These are phyloP conservation scores for Tenthredo amoena DNA, from an alignment of 2,888 invertebrate species.

Conservation along the genomic window DNA sequence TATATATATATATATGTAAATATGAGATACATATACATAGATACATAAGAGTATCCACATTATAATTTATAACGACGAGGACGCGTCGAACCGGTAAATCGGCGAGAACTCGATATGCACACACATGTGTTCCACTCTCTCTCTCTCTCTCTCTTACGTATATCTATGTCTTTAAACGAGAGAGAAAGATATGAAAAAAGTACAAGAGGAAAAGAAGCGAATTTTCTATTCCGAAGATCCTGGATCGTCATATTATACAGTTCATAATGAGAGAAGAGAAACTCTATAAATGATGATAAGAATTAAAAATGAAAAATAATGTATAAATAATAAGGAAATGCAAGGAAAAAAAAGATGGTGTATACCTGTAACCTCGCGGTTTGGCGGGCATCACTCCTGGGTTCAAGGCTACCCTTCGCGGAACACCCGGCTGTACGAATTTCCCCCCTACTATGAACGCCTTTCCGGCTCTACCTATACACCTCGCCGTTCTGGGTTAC, in stretches of 20 bases:
- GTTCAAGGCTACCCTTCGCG: conserved; percentile 75
- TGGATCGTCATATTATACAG: not conserved
- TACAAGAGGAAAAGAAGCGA: conserved; percentile 4
- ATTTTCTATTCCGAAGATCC: not conserved
- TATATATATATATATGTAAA: not conserved
- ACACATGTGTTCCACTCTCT: conserved; percentile 8
- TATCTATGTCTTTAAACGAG: conserved; percentile 37
- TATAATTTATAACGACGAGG: not conserved
- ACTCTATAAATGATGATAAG: not conserved
- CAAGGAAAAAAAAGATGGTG: conserved; percentile 9
- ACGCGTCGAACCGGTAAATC: conserved; percentile 42
- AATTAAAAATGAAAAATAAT: conserved; percentile 54
- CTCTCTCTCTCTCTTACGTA: not conserved
- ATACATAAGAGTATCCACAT: not conserved
- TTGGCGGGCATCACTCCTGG: conserved; percentile 69
- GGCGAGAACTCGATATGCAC: conserved; percentile 6
- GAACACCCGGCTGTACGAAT: conserved; percentile 70
- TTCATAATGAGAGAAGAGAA: not conserved
- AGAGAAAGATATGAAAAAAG: conserved; percentile 52
- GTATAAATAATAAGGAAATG: not conserved
- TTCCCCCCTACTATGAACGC: conserved; percentile 60
- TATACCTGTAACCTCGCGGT: conserved; percentile 55
- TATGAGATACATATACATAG: not conserved
- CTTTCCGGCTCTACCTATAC: conserved; percentile 54
- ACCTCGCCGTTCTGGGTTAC: conserved; percentile 40